Evolutionary conservation across 2,797 vertebrate species (phyloP), one percentile per base, ranked within the genome.

Genomic region (Podargus strigoides): DNA sequence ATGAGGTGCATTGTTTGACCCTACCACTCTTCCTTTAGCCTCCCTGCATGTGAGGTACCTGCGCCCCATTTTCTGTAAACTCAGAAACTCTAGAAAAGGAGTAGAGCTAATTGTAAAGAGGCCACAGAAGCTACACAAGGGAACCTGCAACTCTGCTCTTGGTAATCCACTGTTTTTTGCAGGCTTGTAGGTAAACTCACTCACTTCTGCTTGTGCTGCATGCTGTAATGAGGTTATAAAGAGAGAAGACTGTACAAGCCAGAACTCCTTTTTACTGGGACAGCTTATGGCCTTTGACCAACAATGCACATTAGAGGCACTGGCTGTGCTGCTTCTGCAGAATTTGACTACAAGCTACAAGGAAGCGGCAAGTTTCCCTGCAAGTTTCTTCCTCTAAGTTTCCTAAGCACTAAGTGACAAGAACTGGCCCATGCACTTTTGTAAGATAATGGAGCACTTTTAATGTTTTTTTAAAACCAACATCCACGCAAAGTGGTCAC

Each of bases 1-100:
- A 21, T 32, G 41, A 44, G 4, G 14, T 0, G 0, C 30, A 22
- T 15, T 39, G 12, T 37, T 75, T 34, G 28, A 59, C 17, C 6
- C 14, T 14, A 12, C 11, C 12, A 14, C 37, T 58, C 32, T 67
- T 37, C 18, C 6, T 52, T 41, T 32, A 68, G 32, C 27, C 23
- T 41, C 28, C 9, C 30, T 10, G 27, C 28, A 27, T 7, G 4
- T 20, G 3, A 66, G 11, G 9, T 36, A 58, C 28, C 49, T 49
- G 36, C n/a, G 87, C 36, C 49, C 19, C 32, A 26, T 34, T 63
- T 74, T 37, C n/a, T 46, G 30, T 55, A 62, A 91, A 39, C 14
- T 32, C 49, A 63, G 47, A 66, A 30, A 44, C 63, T 20, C 18
- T 15, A 44, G 53, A 72, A 72, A 68, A 86, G 66, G 36, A 82